Evolutionary conservation across 1,140 invertebrate species (phyloP).

Genomic region (Drosophila albomicans): DNA sequence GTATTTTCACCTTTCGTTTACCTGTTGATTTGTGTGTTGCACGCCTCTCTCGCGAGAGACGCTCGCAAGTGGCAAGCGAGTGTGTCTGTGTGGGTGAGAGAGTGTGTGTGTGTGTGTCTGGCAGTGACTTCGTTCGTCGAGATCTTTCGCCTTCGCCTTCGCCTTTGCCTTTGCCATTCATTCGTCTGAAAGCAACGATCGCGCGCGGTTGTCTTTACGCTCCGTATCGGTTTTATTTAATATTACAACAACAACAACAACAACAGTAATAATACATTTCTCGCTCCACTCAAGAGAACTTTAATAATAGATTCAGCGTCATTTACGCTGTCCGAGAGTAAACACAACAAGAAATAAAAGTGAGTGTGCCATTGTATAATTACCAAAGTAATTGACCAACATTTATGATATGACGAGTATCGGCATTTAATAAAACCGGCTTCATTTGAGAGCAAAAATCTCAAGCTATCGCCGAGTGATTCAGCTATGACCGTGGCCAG

Average conservation of each 20-base stretch:
- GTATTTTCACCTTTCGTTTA: slow-evolving; percentile 69
- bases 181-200: slow-evolving; percentile 72
- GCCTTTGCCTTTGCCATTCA: slow-evolving; percentile 35
- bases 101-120: slow-evolving; percentile 30
- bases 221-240: slow-evolving; percentile 6
- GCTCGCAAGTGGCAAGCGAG: slow-evolving; percentile 16
- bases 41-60: slow-evolving; percentile 8
- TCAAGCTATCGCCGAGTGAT: slow-evolving; percentile 12
- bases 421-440: slow-evolving; percentile 34
- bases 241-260: too few relatives aligned
- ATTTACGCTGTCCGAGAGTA: not conserved
- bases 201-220: slow-evolving; percentile 59
- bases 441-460: slow-evolving; percentile 19
- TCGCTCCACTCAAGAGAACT: slow-evolving; percentile 17
- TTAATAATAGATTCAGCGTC: slow-evolving; percentile 15
- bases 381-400: slow-evolving; percentile 14
- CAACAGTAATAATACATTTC: slow-evolving; percentile 1
- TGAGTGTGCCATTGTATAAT: slow-evolving; percentile 24
- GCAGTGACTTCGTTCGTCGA: slow-evolving; percentile 45
- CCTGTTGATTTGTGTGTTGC: slow-evolving; percentile 62
- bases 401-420: slow-evolving; percentile 6
- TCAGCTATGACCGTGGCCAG: slow-evolving; percentile 16
- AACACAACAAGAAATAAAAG: slow-evolving; percentile 5
- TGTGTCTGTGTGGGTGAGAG: slow-evolving; percentile 6
- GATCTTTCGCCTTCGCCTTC: slow-evolving; percentile 47